Evolutionary conservation across 1,140 invertebrate genomes (phyloP).

Genomic region (Sycobia sp.): DNA sequence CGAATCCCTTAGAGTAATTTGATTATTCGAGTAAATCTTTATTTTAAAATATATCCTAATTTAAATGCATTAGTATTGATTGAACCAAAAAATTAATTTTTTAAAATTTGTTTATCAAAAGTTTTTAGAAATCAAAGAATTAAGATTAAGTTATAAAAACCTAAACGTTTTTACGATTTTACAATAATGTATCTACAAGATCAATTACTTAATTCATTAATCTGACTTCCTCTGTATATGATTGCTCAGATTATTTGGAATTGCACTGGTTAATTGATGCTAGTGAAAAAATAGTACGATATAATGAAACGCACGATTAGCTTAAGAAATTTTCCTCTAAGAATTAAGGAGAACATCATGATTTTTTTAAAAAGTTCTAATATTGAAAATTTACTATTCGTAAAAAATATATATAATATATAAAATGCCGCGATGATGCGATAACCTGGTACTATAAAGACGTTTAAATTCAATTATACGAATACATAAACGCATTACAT

Average conservation of each 20-base stretch:
- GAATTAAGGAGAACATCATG: not conserved
- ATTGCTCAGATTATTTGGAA: too few species aligned
- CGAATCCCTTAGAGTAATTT: not conserved
- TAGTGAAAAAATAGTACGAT: not conserved
- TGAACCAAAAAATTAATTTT: not conserved
- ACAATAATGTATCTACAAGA: not conserved
- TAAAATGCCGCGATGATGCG: not conserved
- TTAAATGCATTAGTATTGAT: not conserved
- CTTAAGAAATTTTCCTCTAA: not conserved
- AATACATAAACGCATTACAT: too few species aligned
- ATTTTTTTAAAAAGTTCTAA: not conserved
- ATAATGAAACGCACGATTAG: not conserved
- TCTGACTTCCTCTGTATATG: not conserved
- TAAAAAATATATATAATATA: too few species aligned
- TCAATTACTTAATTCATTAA: constrained; percentile 3
- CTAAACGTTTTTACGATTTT: not conserved
- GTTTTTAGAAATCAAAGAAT: not conserved
- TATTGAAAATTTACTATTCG: too few species aligned
- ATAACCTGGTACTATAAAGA: not conserved
- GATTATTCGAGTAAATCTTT: not conserved
- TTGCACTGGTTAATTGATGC: not conserved
- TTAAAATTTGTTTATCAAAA: not conserved
- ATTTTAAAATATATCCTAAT: not conserved
- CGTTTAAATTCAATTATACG: not conserved
- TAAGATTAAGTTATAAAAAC: not conserved